phyloP scores from a whole-genome alignment of 2,888 invertebrate genomes.

The Epinotia demarniana region DNA sequence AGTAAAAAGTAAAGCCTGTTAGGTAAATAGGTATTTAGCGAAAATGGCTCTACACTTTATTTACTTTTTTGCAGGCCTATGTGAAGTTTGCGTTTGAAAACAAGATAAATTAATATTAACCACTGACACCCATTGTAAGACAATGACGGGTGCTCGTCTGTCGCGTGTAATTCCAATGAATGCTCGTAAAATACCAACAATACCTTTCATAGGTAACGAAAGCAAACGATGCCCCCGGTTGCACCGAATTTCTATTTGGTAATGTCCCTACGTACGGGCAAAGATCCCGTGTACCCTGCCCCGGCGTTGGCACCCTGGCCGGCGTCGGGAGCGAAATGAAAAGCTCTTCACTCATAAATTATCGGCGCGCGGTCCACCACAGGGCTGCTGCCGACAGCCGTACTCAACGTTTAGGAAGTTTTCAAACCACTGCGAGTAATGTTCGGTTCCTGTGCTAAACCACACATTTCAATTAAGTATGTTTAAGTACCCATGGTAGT shows the following conservation, averaged over 20 bases:
- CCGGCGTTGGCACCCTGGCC: conserved; percentile 30
- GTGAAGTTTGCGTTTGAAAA: not conserved
- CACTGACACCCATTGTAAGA: not conserved
- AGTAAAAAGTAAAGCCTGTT: not conserved
- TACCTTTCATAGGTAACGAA: not conserved
- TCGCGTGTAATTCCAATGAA: not conserved
- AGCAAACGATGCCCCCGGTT: not conserved
- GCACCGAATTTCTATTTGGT: not conserved
- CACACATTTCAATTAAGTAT: too few relatives aligned
- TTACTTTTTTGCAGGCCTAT: not conserved
- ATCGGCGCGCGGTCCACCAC: conserved; percentile 54
- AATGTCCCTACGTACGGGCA: not conserved
- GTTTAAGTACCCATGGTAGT: too few relatives aligned
- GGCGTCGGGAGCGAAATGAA: conserved; percentile 64
- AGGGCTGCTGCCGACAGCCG: conserved; percentile 49
- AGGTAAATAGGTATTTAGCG: not conserved
- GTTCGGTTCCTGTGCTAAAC: too few relatives aligned
- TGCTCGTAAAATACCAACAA: not conserved
- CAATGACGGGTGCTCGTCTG: too few relatives aligned
- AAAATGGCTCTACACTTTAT: not conserved
- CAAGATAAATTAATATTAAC: not conserved
- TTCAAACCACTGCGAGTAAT: too few relatives aligned
- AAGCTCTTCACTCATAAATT: conserved; percentile 66
- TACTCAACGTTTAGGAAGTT: not conserved
- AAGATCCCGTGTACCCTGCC: not conserved